Evolutionary conservation across 2,113 vertebrate species (phyloP), one percentile per base, ranked within the genome.

Genomic region (Melanotaenia duboulayi): DNA sequence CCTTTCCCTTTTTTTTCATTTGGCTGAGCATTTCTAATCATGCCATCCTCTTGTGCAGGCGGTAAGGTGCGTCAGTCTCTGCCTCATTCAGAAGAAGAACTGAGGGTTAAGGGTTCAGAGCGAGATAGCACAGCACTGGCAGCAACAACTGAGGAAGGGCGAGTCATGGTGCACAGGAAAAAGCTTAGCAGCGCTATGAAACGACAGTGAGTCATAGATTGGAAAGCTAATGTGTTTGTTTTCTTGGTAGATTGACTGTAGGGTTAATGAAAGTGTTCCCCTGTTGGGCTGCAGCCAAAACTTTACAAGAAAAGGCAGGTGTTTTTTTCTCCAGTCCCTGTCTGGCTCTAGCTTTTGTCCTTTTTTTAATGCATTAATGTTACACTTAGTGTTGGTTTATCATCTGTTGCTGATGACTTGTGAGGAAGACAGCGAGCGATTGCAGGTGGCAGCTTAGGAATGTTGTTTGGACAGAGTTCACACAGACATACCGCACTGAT

Each of bases 211-310:
- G 72, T 89, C 85, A 86, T 50, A 16, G 65, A 24, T 52, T 54
- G 50, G 52, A 57, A 24, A 49, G 44, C 65, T 73, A 71, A 84
- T 76, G 68, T 83, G 64, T 89, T 82, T 85, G 63, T 84, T 84
- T 82, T 87, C 63, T 68, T 20, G 28, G 65, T 51, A 72, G 80
- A 83, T 78, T 61, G 67, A 83, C 60, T 62, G 64, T 17, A 51
- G 65, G 63, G 28, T 87, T 80, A 82, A 84, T 76, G 52, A 73
- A 87, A 76, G 63, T 63, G 70, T 83, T 78, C 65, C 65, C 55
- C 78, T 48, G 71, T 71, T 74, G 77, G 74, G 60, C 76, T 32
- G 49, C 61, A 50, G 84, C 73, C 80, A 86, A 42, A 57, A 49
- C 39, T 62, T 25, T 60, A 62, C 65, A 54, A 60, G 75, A 81